Evolutionary conservation across 2,797 vertebrate genomes (phyloP), one percentile per base, ranked within the genome.

Genomic region (Hybognathus amarus): DNA sequence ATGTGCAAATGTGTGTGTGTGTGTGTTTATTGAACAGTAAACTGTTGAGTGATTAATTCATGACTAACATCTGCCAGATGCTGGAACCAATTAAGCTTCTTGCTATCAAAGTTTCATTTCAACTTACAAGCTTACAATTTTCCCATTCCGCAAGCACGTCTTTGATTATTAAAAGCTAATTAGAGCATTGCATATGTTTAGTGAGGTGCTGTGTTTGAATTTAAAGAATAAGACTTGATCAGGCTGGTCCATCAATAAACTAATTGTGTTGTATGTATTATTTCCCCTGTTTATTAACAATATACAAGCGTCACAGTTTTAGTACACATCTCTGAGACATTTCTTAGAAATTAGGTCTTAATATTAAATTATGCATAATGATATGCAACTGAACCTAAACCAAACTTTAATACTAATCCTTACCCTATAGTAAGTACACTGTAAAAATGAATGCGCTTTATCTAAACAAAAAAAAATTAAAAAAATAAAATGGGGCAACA

Each of bases 101-200:
- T 67, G 64, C 77, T 80, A 42, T 47, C 30, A 81, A 85, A 74
- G 54, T 82, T 88, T 85, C 64, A 54, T 30, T 82, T 73, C 77
- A 84, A 85, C 42, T 81, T 64, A 81, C 87, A 87, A 88, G 68
- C 67, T 73, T 38, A 70, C 56, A 71, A 36, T 77, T 75, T 80
- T 79, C 45, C 42, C 52, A 40, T 20, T 83, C 42, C 27, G 22
- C 45, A 80, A 89, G 79, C 85, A 63, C 38, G 36, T 10, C 71
- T 64, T 82, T 85, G 33, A 40, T 30, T 80, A 78, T 89, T 85
- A 83, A 83, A 87, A 36, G 22, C 70, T 88, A 59, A 76, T 91
- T 86, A 89, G 87, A 79, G 80, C 47, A 40, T 67, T 82, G 84
- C 84, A 87, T 42, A 84, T 85, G 86, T 88, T 91, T 82, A 64